These are phyloP conservation scores for Ammodytes dubius DNA, from an alignment of 2,113 vertebrate species.

Conservation along the genomic window DNA sequence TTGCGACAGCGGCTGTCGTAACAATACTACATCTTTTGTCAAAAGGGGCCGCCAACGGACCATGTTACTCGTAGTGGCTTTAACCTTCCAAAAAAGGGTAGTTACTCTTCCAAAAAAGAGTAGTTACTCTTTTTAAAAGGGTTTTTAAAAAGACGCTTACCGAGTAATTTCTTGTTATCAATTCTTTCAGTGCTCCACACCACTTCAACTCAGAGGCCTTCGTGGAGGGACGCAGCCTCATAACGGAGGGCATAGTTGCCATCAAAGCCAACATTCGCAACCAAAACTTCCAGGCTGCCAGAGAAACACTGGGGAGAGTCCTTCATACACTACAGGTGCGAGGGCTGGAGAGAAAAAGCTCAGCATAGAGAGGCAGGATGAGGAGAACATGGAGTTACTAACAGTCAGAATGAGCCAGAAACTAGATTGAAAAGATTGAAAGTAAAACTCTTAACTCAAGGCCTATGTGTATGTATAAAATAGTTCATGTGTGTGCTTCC, in stretches of 20 bases:
- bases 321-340: slow-evolving; percentile 84
- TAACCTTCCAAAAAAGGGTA: no score
- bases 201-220: slow-evolving; percentile 84
- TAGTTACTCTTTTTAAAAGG: no score
- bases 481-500: neutral
- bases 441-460: neutral
- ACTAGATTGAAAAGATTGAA: neutral
- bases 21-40: no score
- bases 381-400: neutral
- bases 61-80: no score
- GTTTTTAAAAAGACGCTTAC: no score
- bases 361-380: no score
- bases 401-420: neutral
- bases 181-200: slow-evolving; percentile 64
- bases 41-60: no score
- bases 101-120: no score
- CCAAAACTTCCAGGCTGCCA: slow-evolving; percentile 78
- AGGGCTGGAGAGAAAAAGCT: neutral
- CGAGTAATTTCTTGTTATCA: neutral
- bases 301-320: slow-evolving; percentile 78
- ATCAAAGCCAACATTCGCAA: slow-evolving; percentile 74
- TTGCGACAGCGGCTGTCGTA: no score
- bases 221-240: slow-evolving; percentile 69
- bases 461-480: neutral
- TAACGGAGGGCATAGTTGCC: slow-evolving; percentile 61